These are phyloP conservation scores for Pseudochirops cupreus DNA, from an alignment of 2,797 vertebrate species.

Conservation along the genomic window DNA sequence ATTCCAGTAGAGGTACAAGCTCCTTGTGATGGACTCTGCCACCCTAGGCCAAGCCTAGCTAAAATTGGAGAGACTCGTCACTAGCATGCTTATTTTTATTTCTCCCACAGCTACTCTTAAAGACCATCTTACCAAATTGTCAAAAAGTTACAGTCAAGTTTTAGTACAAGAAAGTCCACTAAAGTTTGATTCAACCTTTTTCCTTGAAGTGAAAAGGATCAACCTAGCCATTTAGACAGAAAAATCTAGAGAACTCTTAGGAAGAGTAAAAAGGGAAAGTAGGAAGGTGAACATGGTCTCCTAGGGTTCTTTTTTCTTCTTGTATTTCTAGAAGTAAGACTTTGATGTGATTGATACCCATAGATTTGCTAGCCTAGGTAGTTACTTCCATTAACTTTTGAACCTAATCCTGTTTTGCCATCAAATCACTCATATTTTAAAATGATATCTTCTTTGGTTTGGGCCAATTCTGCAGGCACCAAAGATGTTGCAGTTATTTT, in stretches of 20 bases:
- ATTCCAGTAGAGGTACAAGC: background rate
- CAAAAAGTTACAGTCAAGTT: background rate
- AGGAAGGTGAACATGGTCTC: background rate
- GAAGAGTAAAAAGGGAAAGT: background rate
- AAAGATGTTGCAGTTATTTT: background rate
- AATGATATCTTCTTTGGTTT: background rate
- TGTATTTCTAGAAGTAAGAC: background rate
- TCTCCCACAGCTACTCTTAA: background rate
- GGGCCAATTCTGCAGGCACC: background rate
- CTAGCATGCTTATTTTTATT: background rate
- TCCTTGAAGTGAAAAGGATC: background rate
- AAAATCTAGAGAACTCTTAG: background rate
- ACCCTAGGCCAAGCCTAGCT: background rate
- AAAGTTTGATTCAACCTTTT: background rate
- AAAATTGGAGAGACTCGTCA: background rate
- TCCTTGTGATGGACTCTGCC: background rate
- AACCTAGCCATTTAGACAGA: background rate
- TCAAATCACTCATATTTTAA: background rate
- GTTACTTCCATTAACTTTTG: background rate
- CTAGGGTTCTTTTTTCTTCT: background rate
- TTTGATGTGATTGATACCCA: background rate
- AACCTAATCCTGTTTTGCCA: background rate
- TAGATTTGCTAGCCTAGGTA: background rate
- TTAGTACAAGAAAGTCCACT: background rate
- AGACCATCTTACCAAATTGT: background rate